phyloP scores from a whole-genome alignment of 2,888 invertebrate genomes.

The Eupithecia insigniata region DNA sequence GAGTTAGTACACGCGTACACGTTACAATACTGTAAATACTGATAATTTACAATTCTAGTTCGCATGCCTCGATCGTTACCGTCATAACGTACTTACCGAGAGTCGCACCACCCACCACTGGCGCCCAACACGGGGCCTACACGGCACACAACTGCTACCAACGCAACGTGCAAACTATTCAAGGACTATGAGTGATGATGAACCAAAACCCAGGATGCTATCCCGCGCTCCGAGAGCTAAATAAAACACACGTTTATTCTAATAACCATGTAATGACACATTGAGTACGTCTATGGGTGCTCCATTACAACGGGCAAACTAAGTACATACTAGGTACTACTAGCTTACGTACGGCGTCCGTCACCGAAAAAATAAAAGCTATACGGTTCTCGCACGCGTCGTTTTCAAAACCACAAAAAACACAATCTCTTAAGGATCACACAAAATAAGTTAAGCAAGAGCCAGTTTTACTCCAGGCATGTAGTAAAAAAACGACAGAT shows the following conservation, averaged over 20 bases:
- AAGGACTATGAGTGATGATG: slow-evolving; percentile 46
- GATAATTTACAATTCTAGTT: slow-evolving; percentile 42
- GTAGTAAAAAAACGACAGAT: slow-evolving; percentile 32
- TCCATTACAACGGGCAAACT: slow-evolving; percentile 79
- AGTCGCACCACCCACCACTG: slow-evolving; percentile 45
- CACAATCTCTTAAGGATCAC: slow-evolving; percentile 18
- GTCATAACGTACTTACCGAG: slow-evolving; percentile 44
- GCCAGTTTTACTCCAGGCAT: slow-evolving; percentile 29
- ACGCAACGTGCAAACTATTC: slow-evolving; percentile 54
- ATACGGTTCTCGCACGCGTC: slow-evolving; percentile 33
- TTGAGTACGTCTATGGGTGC: slow-evolving; percentile 75
- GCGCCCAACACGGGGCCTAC: slow-evolving; percentile 56
- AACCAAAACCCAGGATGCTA: slow-evolving; percentile 48
- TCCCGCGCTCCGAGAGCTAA: slow-evolving; percentile 70
- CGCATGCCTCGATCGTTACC: slow-evolving; percentile 41
- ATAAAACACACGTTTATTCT: slow-evolving; percentile 82
- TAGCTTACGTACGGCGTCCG: slow-evolving; percentile 65
- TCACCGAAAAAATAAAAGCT: slow-evolving; percentile 47
- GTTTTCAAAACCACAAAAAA: slow-evolving; percentile 37
- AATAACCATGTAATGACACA: slow-evolving; percentile 83
- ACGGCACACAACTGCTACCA: slow-evolving; percentile 58
- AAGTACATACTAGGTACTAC: slow-evolving; percentile 71
- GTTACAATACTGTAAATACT: slow-evolving; percentile 31
- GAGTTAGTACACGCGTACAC: slow-evolving; percentile 42
- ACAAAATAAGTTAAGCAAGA: slow-evolving; percentile 27